These are phyloP conservation scores for Theodoxus fluviatilis DNA, from an alignment of 2,888 invertebrate species.

Conservation along the genomic window DNA sequence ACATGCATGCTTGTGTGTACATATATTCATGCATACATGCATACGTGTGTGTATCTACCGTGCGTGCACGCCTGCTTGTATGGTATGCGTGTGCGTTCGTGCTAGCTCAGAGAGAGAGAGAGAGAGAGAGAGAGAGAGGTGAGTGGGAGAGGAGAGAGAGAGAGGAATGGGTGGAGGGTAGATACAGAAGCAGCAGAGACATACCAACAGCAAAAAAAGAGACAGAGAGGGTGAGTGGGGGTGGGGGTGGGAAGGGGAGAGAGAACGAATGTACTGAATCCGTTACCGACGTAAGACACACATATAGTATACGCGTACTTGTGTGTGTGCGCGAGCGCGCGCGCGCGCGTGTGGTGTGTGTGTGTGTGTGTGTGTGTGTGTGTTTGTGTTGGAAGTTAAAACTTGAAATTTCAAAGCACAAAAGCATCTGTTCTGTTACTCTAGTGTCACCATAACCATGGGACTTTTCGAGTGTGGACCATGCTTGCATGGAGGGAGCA, in stretches of 20 bases:
- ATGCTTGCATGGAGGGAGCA: too few species aligned
- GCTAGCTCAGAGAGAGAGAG: conserved; percentile 19
- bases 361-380: conserved; percentile 6
- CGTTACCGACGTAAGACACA: background rate
- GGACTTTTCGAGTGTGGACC: too few species aligned
- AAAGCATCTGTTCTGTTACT: too few species aligned
- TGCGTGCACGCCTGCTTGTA: background rate
- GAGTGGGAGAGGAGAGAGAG: background rate
- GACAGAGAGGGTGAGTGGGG: background rate
- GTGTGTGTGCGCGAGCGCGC: background rate
- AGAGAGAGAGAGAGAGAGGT: background rate
- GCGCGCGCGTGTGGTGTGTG: background rate
- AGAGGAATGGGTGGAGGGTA: conserved; percentile 9
- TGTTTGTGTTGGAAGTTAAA: background rate
- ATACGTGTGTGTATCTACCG: conserved; percentile 2
- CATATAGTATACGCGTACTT: background rate
- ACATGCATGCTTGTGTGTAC: too few species aligned
- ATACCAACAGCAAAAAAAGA: background rate
- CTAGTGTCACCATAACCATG: too few species aligned
- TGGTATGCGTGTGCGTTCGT: conserved; percentile 1
- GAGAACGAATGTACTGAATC: background rate
- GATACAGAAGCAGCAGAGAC: conserved; percentile 19
- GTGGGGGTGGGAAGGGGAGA: background rate
- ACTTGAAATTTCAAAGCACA: background rate
- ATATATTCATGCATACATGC: too few species aligned